A percentile compares a stretch with the other conserved stretches of the same genome.
Conservation (phyloP, 2,113 vertebrate species). For the Rhea americana region DNA sequence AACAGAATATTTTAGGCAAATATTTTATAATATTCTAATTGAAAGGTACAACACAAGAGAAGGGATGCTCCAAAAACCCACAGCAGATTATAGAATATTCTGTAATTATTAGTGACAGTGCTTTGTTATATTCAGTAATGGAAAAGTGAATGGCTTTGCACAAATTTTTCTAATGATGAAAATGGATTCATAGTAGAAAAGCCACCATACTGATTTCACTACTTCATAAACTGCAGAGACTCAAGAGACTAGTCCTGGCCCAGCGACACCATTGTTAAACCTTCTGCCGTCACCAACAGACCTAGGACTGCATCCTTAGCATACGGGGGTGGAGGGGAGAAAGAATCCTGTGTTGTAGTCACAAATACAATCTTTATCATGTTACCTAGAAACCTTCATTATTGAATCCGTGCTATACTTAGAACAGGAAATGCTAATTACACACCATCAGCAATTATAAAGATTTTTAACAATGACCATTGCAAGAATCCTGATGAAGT, state of each 20-base stretch:
- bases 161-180: not conserved
- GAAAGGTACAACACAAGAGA: not conserved
- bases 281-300: not conserved
- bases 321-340: no score
- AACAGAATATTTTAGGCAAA: not conserved
- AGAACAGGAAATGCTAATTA: not conserved
- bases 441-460: not conserved
- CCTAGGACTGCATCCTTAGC: not conserved
- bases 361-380: not conserved
- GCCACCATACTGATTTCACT: not conserved
- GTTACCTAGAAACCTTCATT: not conserved
- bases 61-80: not conserved
- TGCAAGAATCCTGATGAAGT: not conserved
- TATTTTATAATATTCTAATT: not conserved
- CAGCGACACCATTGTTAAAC: not conserved
- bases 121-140: not conserved
- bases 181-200: not conserved
- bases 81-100: not conserved
- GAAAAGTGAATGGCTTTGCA: not conserved
- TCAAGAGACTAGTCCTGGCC: fast-evolving
- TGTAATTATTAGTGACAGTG: not conserved
- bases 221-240: not conserved
- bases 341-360: not conserved
- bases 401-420: not conserved
- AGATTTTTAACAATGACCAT: not conserved